Conservation (phyloP, 2,113 vertebrate species). For the Mesocricetus auratus region DNA sequence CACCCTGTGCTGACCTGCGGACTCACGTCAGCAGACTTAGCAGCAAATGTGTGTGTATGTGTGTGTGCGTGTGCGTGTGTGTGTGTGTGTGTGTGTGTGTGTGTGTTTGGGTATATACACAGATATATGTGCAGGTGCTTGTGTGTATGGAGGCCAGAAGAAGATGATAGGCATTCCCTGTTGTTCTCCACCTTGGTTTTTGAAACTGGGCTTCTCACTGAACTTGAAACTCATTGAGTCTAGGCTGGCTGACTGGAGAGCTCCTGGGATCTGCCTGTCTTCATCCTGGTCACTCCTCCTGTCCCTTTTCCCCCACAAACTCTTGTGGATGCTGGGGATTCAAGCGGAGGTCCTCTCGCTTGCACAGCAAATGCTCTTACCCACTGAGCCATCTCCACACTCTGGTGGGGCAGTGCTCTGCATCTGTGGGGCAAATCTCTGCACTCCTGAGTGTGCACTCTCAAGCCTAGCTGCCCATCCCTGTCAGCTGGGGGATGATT, state of each 20-base stretch:
- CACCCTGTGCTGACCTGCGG: too few species aligned
- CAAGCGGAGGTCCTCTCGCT: neutral
- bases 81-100: too few species aligned
- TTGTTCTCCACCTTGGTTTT: neutral
- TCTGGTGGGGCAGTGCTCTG: neutral
- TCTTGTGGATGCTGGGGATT: neutral
- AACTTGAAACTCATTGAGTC: neutral
- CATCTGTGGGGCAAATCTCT: neutral
- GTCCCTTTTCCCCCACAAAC: neutral
- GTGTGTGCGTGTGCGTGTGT: neutral
- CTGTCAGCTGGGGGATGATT: neutral
- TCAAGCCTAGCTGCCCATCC: neutral
- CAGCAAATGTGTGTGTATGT: too few species aligned
- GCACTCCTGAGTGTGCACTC: neutral
- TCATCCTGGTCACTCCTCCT: neutral
- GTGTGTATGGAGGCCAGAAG: neutral
- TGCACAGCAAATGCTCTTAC: neutral
- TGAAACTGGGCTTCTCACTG: neutral
- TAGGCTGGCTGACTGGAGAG: neutral
- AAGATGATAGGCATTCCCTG: too few species aligned
- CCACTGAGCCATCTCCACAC: neutral
- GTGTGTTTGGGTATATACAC: neutral
- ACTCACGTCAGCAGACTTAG: too few species aligned
- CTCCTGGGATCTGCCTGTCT: neutral
- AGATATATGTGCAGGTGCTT: neutral